A percentile compares a stretch with the other conserved stretches of the same genome.
These are phyloP conservation scores for Hiodon alosoides DNA, from an alignment of 2,113 vertebrate genomes.

Conservation along the genomic window DNA sequence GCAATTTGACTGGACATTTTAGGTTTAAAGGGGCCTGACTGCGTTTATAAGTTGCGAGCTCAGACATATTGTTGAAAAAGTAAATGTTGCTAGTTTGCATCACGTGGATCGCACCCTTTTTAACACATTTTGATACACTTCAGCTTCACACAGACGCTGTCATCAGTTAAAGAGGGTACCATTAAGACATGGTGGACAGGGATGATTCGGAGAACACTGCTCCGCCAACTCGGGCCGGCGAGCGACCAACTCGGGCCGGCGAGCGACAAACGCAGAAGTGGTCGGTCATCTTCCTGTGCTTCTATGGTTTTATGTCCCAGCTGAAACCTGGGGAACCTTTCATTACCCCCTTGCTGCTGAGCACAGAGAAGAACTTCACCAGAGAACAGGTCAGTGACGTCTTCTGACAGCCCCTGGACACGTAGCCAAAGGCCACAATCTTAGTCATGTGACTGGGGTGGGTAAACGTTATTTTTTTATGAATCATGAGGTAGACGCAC, in stretches of 20 bases:
- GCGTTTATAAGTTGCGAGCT: no score
- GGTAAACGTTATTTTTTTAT: neutral
- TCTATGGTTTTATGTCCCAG: conserved; percentile 79
- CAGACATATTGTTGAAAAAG: no score
- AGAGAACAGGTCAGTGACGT: conserved; percentile 57
- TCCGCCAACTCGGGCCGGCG: neutral
- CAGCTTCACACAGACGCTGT: no score
- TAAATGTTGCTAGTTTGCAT: neutral
- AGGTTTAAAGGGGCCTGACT: no score
- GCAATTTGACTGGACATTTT: no score
- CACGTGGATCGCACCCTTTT: neutral
- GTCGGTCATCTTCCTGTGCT: conserved; percentile 71
- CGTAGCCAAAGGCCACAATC: no score
- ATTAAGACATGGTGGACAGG: conserved; percentile 4
- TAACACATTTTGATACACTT: neutral
- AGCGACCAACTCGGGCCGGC: conserved; percentile 15
- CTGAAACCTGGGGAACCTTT: conserved; percentile 80
- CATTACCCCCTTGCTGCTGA: conserved; percentile 75
- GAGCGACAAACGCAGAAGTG: conserved; percentile 51
- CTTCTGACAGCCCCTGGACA: neutral
- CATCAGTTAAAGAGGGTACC: neutral
- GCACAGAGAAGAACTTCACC: conserved; percentile 74
- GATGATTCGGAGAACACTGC: neutral
- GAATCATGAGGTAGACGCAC: neutral
- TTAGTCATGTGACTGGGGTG: neutral